These are phyloP conservation scores for Gonatopus flavifemur DNA, from an alignment of 1,140 invertebrate genomes.

Conservation along the genomic window DNA sequence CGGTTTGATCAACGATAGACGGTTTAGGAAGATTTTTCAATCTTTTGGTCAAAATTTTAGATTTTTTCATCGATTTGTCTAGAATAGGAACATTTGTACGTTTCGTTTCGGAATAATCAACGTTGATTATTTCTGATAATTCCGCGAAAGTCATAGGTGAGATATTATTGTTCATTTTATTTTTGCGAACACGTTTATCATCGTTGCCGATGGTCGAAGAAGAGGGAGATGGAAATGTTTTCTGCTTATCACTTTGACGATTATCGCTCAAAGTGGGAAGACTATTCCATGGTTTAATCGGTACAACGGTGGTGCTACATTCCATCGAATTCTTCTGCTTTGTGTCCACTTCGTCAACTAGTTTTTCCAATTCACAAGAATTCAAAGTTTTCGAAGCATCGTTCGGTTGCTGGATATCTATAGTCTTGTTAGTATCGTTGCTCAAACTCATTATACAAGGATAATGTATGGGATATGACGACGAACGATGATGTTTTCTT, in stretches of 20 bases:
- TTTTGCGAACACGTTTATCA: constrained; percentile 3
- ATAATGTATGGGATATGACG: constrained; percentile 45
- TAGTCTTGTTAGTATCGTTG: constrained; percentile 9
- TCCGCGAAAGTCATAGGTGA: constrained; percentile 16
- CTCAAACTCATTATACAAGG: constrained; percentile 12
- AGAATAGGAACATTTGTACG: no score
- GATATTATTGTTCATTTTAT: constrained; percentile 8
- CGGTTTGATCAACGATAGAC: no score
- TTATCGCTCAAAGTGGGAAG: constrained; percentile 32
- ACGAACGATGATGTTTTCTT: constrained; percentile 41
- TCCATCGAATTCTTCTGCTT: constrained; percentile 9
- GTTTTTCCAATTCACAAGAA: no score
- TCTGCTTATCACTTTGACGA: constrained; percentile 5
- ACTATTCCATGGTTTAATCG: constrained; percentile 42
- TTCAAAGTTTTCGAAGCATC: no score
- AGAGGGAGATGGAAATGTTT: constrained; percentile 1
- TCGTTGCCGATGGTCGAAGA: constrained; percentile 2
- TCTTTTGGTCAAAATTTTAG: no score
- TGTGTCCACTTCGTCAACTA: no score
- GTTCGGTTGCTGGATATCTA: no score
- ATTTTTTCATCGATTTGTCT: no score
- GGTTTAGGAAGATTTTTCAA: no score
- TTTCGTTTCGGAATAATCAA: constrained; percentile 39
- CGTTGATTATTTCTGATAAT: constrained; percentile 41
- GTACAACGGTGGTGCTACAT: constrained; percentile 9